Conservation (phyloP, 2,888 invertebrate genomes). For the Timema podura region DNA sequence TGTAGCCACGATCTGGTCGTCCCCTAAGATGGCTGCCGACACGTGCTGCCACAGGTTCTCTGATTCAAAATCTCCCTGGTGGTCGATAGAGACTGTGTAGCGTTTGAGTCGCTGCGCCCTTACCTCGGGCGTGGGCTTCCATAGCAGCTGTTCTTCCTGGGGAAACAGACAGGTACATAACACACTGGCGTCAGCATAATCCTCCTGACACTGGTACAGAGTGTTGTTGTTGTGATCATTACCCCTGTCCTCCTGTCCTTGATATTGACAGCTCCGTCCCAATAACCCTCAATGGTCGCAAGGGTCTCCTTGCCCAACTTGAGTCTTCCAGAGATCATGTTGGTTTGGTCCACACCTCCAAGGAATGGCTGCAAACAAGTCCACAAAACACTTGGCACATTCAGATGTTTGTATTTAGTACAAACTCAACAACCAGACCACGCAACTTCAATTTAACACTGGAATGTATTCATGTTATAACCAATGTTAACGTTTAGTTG, state of each 20-base stretch:
- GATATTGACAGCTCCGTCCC: constrained; percentile 85
- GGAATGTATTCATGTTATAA: no score
- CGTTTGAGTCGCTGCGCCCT: constrained; percentile 70
- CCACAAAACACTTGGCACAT: no score
- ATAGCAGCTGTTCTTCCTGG: constrained; percentile 63
- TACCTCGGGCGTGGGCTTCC: constrained; percentile 67
- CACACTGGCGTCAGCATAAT: background rate
- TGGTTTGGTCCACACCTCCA: constrained; percentile 80
- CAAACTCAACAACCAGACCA: no score
- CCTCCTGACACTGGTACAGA: background rate
- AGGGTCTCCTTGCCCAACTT: constrained; percentile 84
- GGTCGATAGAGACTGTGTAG: constrained; percentile 70
- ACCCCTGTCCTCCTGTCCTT: constrained; percentile 76
- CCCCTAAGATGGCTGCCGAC: constrained; percentile 73
- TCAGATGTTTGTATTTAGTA: no score
- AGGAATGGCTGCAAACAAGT: constrained; percentile 69
- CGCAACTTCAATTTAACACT: no score
- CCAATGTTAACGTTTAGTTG: no score
- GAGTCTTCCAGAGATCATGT: constrained; percentile 77
- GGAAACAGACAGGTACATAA: constrained; percentile 17
- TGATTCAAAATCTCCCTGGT: constrained; percentile 78
- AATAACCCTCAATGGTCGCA: constrained; percentile 81
- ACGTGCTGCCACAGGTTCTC: constrained; percentile 84
- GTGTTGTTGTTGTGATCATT: constrained; percentile 38
- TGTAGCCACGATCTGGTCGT: constrained; percentile 85